Conservation (phyloP, 2,113 vertebrate genomes). For the Camelus dromedarius region DNA sequence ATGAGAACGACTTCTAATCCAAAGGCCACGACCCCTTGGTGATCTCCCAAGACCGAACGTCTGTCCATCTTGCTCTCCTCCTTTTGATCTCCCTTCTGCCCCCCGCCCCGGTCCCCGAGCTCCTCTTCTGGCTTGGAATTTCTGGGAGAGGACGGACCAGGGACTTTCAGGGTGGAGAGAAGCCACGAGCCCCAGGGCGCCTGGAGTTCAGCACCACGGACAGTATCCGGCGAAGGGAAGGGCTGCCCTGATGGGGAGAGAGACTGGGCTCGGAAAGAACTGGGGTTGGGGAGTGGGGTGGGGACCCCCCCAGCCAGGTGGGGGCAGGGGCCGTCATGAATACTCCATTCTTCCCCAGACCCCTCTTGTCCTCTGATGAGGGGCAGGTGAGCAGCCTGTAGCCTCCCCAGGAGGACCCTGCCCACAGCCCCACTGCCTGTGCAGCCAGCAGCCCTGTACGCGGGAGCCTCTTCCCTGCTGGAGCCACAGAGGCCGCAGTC, state of each 20-base stretch:
- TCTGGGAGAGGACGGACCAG: neutral
- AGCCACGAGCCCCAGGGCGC: fast-evolving
- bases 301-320: neutral
- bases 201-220: constrained; percentile 47
- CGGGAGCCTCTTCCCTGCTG: neutral
- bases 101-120: fast-evolving
- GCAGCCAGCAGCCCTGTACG: neutral
- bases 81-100: fast-evolving
- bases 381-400: neutral
- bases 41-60: neutral
- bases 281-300: neutral
- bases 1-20: neutral
- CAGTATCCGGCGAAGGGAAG: fast-evolving
- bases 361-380: neutral
- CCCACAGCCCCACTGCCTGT: fast-evolving
- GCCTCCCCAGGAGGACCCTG: neutral
- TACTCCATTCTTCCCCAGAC: neutral
- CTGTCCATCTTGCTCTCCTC: neutral
- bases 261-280: neutral
- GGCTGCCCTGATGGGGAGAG: too few relatives aligned
- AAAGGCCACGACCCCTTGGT: neutral
- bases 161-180: too few relatives aligned
- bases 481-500: neutral
- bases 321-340: neutral
- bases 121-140: neutral